These are phyloP conservation scores for Sycophaga agraensis DNA, from an alignment of 1,140 invertebrate genomes.

Conservation along the genomic window DNA sequence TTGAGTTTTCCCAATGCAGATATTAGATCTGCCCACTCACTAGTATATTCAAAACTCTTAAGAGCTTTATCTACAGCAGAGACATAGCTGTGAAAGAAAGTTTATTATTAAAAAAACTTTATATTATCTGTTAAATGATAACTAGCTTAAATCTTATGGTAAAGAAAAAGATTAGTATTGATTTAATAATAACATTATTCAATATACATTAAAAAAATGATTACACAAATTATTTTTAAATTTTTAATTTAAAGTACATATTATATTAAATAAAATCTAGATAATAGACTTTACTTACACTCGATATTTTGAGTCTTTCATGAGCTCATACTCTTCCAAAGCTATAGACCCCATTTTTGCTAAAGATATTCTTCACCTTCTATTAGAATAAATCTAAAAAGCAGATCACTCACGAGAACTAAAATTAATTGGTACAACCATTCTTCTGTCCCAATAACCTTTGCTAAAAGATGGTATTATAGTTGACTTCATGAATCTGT, in stretches of 20 bases:
- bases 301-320: constrained; percentile 77
- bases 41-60: constrained; percentile 90
- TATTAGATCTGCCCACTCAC: constrained; percentile 95
- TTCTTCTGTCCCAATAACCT: background rate
- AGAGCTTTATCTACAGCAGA: constrained; percentile 85
- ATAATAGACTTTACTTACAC: constrained; percentile 56
- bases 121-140: background rate
- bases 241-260: too few relatives aligned
- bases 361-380: background rate
- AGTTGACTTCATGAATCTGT: background rate
- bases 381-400: background rate
- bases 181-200: too few relatives aligned
- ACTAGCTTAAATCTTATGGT: too few relatives aligned
- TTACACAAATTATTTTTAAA: too few relatives aligned
- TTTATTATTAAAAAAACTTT: background rate
- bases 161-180: too few relatives aligned
- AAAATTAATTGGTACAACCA: constrained; percentile 12
- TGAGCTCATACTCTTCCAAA: constrained; percentile 71
- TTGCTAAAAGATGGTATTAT: background rate
- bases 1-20: constrained; percentile 89
- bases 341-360: constrained; percentile 56
- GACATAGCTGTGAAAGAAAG: constrained; percentile 63
- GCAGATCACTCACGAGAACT: constrained; percentile 22
- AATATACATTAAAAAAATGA: too few relatives aligned
- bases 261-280: too few relatives aligned